Conservation (phyloP, 2,888 invertebrate species). For the Reticulitermes lucifugus region DNA sequence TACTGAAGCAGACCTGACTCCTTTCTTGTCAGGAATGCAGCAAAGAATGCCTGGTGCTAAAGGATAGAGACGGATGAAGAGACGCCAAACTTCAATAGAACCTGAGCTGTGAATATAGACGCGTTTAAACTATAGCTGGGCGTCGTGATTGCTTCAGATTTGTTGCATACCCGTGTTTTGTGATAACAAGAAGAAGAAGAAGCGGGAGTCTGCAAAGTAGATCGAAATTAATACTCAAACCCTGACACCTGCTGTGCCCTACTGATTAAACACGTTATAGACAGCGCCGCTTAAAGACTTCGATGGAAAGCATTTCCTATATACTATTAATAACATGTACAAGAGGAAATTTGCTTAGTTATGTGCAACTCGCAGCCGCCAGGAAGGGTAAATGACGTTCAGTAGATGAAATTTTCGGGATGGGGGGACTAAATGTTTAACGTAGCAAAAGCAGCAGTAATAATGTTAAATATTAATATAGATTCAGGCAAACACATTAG, state of each 20-base stretch:
- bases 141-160: slow-evolving; percentile 16
- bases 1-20: too few relatives aligned
- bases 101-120: background rate
- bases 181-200: slow-evolving; percentile 20
- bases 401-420: too few relatives aligned
- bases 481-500: too few relatives aligned
- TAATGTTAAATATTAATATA: background rate
- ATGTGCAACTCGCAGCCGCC: background rate
- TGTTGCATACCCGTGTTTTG: slow-evolving; percentile 18
- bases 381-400: background rate
- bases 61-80: background rate
- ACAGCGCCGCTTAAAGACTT: background rate
- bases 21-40: background rate
- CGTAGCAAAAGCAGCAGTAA: background rate
- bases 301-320: slow-evolving; percentile 31
- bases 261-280: slow-evolving; percentile 24
- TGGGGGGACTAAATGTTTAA: too few relatives aligned
- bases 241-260: slow-evolving; percentile 23
- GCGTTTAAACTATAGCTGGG: background rate
- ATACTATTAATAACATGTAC: slow-evolving; percentile 16
- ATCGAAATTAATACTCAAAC: slow-evolving; percentile 20
- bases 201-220: slow-evolving; percentile 13
- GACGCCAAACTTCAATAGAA: background rate
- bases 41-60: background rate
- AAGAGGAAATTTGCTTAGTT: background rate